Base-by-base conservation (phyloP, 2,888 invertebrate species). In the Leucoma salicis region DNA sequence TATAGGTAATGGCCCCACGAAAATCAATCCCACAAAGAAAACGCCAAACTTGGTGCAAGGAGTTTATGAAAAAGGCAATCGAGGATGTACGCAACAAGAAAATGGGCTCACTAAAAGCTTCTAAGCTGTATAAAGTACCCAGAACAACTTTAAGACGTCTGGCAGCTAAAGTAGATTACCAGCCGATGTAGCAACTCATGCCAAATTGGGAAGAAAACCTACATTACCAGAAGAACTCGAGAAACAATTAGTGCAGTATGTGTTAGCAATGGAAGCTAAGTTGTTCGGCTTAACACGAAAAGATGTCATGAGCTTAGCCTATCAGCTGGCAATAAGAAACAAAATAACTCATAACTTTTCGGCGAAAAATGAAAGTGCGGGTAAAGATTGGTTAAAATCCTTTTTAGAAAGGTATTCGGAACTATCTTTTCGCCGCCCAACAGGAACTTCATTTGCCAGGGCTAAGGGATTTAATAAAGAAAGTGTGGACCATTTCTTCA, bases 281-380 rank as follows among this genome's bases (percentile, higher is more conserved):
- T 31, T 39, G 28, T 47, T 47, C 25, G 42, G 37, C 31, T 44
- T 46, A 44, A 37, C 14, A 15, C 44, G 39, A 35, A 35, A 34
- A 14, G 32, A 35, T 31, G 21, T 44, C 8, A 31, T 29, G 13
- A 43, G 34, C 14, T 3, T 21, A 5, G 21, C 21, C 21, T 21
- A 8, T 21, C 21, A 21, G 8, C 8, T 27, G 5, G 27, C 27
- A 27, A 12, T 11, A 27, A 10, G 27, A 27, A 12, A 27, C 11
- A 27, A 27, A 8, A 21, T 21, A 8, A 6, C 6, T 21, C 21
- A 21, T 21, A 6, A 21, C 6, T 21, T 21, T 21, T 21, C 21
- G 21, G 21, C 6, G 6, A 21, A 21, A 21, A n/a, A n/a, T n/a
- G 21, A 8, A 3, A 21, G 6, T 8, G 21, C 6, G 7, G 21